Conservation (phyloP, 2,113 vertebrate genomes). For the Leiothrix lutea region DNA sequence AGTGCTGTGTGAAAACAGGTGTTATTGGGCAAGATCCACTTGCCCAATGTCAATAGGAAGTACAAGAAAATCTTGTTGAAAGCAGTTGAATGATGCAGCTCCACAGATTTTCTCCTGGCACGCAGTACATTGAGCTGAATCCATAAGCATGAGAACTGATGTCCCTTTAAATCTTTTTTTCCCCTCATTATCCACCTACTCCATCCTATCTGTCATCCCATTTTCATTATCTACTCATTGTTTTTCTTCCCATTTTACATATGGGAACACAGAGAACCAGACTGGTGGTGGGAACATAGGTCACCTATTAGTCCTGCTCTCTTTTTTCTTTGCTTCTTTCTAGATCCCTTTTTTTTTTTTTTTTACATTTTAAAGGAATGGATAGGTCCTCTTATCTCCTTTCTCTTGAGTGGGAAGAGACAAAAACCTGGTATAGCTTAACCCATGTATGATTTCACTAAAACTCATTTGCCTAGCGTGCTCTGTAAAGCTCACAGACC, state of each 20-base stretch:
- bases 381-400: neutral
- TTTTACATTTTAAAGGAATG: neutral
- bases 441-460: neutral
- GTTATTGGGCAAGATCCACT: neutral
- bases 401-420: neutral
- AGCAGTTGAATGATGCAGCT: neutral
- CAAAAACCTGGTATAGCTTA: neutral
- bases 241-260: neutral
- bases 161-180: neutral
- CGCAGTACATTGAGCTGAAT: neutral
- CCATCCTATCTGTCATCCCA: neutral
- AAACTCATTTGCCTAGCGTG: neutral
- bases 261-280: neutral
- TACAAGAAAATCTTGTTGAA: neutral
- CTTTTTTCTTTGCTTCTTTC: neutral
- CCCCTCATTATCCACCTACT: neutral
- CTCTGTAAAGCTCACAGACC: neutral
- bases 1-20: neutral
- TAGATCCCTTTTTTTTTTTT: neutral
- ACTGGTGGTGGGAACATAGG: neutral
- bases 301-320: neutral
- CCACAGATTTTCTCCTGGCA: neutral
- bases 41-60: neutral
- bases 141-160: neutral
- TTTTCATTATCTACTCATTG: neutral